Evolutionary conservation across 2,888 invertebrate species (phyloP).

Genomic region (Boloria selene): DNA sequence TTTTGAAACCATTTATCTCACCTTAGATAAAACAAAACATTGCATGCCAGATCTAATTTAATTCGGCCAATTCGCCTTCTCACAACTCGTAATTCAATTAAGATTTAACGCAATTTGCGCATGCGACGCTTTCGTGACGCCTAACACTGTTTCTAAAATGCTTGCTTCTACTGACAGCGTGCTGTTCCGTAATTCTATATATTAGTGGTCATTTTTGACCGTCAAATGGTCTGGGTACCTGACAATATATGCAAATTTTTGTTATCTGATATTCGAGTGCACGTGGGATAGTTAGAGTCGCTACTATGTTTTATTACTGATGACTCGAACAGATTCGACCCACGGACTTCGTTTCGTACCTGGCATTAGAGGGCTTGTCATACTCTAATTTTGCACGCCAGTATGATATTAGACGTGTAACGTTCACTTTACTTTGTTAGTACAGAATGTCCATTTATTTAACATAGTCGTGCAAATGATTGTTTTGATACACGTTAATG

Average conservation of each 20-base stretch:
- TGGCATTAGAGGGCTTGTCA: constrained; percentile 52
- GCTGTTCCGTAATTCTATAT: constrained; percentile 24
- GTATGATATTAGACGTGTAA: constrained; percentile 25
- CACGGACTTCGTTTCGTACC: constrained; percentile 63
- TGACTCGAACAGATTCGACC: constrained; percentile 69
- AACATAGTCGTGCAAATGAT: constrained; percentile 35
- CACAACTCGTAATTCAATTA: constrained; percentile 73
- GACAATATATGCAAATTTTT: constrained; percentile 76
- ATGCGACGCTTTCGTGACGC: constrained; percentile 54
- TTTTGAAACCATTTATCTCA: constrained; percentile 48
- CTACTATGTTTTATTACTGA: constrained; percentile 74
- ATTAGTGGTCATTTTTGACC: constrained; percentile 38
- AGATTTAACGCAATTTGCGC: constrained; percentile 68
- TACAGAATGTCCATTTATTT: constrained; percentile 17
- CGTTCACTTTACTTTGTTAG: constrained; percentile 28
- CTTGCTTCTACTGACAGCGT: constrained; percentile 20
- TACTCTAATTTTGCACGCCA: constrained; percentile 44
- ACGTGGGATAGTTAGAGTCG: constrained; percentile 67
- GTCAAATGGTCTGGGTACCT: constrained; percentile 46
- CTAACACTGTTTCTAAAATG: constrained; percentile 38
- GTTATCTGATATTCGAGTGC: constrained; percentile 65
- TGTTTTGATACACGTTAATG: constrained; percentile 28
- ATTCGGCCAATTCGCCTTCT: constrained; percentile 64
- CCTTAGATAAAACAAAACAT: constrained; percentile 47
- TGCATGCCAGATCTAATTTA: constrained; percentile 78